phyloP scores from a whole-genome alignment of 2,888 invertebrate genomes.

The Eucriotettix oculatus region DNA sequence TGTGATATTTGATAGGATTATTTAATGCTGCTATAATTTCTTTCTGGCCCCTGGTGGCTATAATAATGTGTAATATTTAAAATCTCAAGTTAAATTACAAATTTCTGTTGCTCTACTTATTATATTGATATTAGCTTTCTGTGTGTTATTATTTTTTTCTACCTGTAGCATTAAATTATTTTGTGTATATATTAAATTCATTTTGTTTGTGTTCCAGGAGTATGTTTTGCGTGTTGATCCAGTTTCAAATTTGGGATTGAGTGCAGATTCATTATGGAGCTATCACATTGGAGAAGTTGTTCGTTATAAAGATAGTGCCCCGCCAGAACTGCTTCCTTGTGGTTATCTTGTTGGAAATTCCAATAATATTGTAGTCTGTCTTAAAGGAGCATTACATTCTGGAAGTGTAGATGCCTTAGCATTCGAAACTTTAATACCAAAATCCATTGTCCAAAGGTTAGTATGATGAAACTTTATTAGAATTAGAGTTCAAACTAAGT shows the following conservation, averaged over 20 bases:
- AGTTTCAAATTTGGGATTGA: slow-evolving; percentile 59
- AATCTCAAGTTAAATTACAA: too few species aligned
- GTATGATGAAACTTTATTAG: slow-evolving; percentile 18
- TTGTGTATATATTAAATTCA: neutral
- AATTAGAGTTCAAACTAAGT: neutral
- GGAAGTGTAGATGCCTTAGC: slow-evolving; percentile 84
- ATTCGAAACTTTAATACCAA: slow-evolving; percentile 90
- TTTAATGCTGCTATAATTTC: neutral
- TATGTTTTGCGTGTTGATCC: slow-evolving; percentile 87
- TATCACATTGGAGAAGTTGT: slow-evolving; percentile 76
- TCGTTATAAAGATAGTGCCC: slow-evolving; percentile 23
- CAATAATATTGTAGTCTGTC: slow-evolving; percentile 29
- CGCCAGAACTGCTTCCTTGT: slow-evolving; percentile 81
- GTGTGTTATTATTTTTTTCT: too few species aligned
- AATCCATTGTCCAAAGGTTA: slow-evolving; percentile 82
- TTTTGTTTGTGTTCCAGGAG: slow-evolving; percentile 33
- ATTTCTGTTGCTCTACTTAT: too few species aligned
- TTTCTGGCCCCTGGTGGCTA: neutral
- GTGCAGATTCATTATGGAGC: slow-evolving; percentile 76
- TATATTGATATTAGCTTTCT: too few species aligned
- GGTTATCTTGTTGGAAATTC: slow-evolving; percentile 65
- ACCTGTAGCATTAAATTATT: too few species aligned
- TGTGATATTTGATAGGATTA: neutral
- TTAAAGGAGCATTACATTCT: slow-evolving; percentile 53
- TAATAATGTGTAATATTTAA: too few species aligned